phyloP scores from a whole-genome alignment of 2,888 invertebrate genomes.

The Cataglyphis rosenhaueri region DNA sequence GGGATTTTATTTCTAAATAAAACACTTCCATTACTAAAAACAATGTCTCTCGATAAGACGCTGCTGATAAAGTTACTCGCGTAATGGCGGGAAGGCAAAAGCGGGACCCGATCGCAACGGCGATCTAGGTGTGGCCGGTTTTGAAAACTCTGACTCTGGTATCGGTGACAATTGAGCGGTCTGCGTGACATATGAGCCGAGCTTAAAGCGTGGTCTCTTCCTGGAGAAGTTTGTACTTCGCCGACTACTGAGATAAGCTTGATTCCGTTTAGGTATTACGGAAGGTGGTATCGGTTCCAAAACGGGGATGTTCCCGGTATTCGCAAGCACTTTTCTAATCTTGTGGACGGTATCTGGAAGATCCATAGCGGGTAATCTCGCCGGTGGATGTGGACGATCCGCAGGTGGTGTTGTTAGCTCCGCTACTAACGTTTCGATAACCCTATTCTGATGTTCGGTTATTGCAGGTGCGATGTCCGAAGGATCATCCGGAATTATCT shows the following conservation, averaged over 20 bases:
- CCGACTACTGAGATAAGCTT: conserved; percentile 79
- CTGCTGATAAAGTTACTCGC: conserved; percentile 54
- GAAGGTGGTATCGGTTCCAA: not conserved
- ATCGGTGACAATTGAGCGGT: conserved; percentile 88
- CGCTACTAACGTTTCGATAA: conserved; percentile 7
- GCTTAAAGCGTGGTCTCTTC: conserved; percentile 81
- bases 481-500: conserved; percentile 8
- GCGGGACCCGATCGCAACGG: conserved; percentile 84
- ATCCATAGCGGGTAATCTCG: conserved; percentile 77
- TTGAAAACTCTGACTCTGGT: conserved; percentile 90
- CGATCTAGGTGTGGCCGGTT: conserved; percentile 89
- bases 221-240: conserved; percentile 76
- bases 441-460: conserved; percentile 13
- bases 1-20: not conserved
- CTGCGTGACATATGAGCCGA: conserved; percentile 81
- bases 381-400: conserved; percentile 58
- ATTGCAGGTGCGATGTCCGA: not conserved
- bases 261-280: conserved; percentile 76
- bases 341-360: conserved; percentile 62
- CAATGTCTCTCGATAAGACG: not conserved
- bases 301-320: conserved; percentile 16
- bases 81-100: conserved; percentile 82
- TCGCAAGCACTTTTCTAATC: conserved; percentile 14
- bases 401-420: conserved; percentile 28
- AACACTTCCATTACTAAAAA: not conserved